phyloP scores from a whole-genome alignment of 2,113 vertebrate species.

The Megaceryle maxima region DNA sequence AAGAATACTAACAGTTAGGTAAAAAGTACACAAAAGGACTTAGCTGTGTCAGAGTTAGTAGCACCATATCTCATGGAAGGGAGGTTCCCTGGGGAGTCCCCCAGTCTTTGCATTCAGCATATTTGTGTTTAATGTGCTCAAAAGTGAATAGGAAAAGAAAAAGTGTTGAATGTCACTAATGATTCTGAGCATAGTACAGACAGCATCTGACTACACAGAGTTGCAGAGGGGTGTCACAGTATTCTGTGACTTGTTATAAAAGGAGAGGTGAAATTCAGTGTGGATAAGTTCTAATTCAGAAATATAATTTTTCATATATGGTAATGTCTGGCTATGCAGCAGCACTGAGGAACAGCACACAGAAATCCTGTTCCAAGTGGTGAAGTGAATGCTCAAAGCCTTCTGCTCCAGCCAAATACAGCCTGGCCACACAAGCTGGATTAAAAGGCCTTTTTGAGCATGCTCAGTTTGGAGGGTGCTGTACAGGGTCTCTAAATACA shows the following conservation, averaged over 20 bases:
- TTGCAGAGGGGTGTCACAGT: not conserved
- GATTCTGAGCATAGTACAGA: not conserved
- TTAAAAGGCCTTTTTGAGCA: not conserved
- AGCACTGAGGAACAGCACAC: not conserved
- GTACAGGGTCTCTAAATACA: not conserved
- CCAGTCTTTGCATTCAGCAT: not conserved
- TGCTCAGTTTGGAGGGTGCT: not conserved
- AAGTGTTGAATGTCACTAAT: not conserved
- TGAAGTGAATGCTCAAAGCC: not conserved
- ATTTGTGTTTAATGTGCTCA: not conserved
- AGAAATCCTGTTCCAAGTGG: not conserved
- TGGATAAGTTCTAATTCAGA: not conserved
- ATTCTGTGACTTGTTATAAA: not conserved
- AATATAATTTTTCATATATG: not conserved
- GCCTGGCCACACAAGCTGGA: rapidly evolving
- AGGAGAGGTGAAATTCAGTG: not conserved
- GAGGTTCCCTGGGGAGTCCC: not conserved
- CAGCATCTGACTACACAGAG: not conserved
- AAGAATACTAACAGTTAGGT: not conserved
- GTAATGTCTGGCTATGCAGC: not conserved
- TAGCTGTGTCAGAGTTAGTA: not conserved
- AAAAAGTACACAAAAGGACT: not conserved
- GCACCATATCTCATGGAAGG: not conserved
- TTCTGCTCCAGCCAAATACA: not conserved
- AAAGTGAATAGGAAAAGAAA: not conserved